Percentiles rank a stretch among this genome's conserved stretches.
Conservation (phyloP, 2,113 vertebrate species). For the Misgurnus anguillicaudatus region DNA sequence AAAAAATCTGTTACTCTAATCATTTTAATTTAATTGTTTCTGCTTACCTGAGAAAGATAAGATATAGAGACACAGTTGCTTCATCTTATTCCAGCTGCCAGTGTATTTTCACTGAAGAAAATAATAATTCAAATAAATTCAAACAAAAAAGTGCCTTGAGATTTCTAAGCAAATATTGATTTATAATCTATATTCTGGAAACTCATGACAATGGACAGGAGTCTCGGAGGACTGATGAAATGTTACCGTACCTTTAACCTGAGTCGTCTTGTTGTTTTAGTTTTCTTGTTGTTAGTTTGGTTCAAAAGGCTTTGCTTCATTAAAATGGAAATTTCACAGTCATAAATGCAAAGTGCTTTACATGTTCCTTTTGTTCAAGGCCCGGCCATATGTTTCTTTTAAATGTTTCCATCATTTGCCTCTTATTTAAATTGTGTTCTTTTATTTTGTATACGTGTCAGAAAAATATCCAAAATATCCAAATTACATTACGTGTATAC, state of each 20-base stretch:
- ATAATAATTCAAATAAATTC: not conserved
- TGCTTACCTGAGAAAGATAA: not conserved
- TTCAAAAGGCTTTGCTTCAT: not conserved
- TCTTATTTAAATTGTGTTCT: not conserved
- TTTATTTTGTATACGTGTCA: not conserved
- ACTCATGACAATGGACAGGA: not conserved
- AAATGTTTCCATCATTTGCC: too few species aligned
- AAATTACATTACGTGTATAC: too few species aligned
- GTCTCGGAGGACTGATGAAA: not conserved
- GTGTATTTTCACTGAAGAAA: not conserved
- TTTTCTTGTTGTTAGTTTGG: not conserved
- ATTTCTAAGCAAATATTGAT: too few species aligned
- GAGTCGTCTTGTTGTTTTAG: not conserved
- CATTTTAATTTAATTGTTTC: not conserved
- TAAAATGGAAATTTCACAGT: not conserved
- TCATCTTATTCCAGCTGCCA: not conserved
- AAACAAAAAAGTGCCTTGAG: too few species aligned
- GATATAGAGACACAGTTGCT: not conserved
- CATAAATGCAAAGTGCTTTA: too few species aligned
- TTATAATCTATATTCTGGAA: too few species aligned
- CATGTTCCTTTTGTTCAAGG: too few species aligned
- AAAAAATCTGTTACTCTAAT: not conserved
- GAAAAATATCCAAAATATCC: too few species aligned
- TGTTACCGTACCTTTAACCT: not conserved
- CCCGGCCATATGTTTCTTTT: too few species aligned